Evolutionary conservation across 2,113 vertebrate species (phyloP), one percentile per base, ranked within the genome.

Genomic region (Ibidorhyncha struthersii): DNA sequence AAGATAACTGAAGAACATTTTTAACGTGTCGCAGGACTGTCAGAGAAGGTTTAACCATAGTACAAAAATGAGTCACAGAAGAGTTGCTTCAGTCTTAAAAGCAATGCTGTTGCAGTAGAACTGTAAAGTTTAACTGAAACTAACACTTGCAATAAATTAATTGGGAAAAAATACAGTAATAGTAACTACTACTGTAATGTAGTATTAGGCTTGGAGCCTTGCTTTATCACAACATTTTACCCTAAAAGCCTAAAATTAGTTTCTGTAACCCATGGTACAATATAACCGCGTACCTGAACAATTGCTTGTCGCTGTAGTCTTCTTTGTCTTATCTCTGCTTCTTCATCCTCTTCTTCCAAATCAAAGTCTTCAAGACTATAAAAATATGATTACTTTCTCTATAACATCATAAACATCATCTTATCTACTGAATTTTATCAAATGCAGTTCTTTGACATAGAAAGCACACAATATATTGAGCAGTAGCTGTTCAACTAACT

Each of bases 271-370:
- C 30, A n/a, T 6, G 14, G 1, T 21, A 40, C 43, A 61, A 58
- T 36, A 55, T 32, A 82, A 76, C 6, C 9, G 18, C 49, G 36
- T 92, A 99, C 99, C 99, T 99, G 99, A 86, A 99, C 99, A 53
- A 99, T 99, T 72, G 99, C 99, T 95, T 99, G 93, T 5, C 99
- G 98, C 79, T 99, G 99, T 95, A 99, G 98, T 38, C 99, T 97
- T 65, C 99, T 99, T 97, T 99, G 99, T 81, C 99, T 99, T 80
- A 99, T 99, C 55, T 99, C 97, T 78, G 99, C 99, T 97, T 99
- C 99, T 96, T 99, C 99, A 93, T 99, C 99, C 41, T 99, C 98
- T 96, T 99, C 99, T 93, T 99, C 99, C 49, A 99, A 98, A 92
- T 99, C 99, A 96, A 98, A 99, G 95, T 99, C 99, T 92, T 99